A percentile compares a stretch with the other conserved stretches of the same genome.
phyloP scores from a whole-genome alignment of 1,140 invertebrate genomes.

The Cotesia chilonis region DNA sequence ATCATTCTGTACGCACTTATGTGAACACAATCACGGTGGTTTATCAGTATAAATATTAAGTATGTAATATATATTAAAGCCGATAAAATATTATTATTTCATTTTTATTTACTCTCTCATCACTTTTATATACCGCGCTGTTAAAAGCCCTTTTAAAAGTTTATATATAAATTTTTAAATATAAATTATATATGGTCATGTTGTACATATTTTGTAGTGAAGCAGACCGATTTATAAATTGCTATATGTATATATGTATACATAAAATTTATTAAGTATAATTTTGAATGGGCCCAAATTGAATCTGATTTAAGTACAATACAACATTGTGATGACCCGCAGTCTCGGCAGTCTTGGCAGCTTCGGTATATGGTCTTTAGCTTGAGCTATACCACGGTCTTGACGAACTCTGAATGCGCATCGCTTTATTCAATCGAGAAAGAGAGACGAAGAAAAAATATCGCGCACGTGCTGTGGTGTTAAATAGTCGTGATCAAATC shows the following conservation, averaged over 20 bases:
- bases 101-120: too few species aligned
- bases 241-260: conserved; percentile 38
- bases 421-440: conserved; percentile 17
- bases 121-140: too few species aligned
- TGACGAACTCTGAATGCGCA: conserved; percentile 18
- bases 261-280: conserved; percentile 67
- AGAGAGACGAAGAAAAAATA: not conserved
- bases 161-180: too few species aligned
- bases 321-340: conserved; percentile 54
- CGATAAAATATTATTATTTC: too few species aligned
- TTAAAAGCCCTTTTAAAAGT: too few species aligned
- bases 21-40: too few species aligned
- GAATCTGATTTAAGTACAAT: conserved; percentile 68
- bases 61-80: too few species aligned
- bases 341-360: conserved; percentile 28
- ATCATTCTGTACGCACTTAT: too few species aligned
- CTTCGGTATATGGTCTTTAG: conserved; percentile 48
- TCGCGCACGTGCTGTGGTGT: conserved; percentile 45
- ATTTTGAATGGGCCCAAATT: conserved; percentile 67
- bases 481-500: conserved; percentile 55
- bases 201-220: not conserved
- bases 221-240: conserved; percentile 64
- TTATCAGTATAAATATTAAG: too few species aligned
- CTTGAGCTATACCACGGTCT: conserved; percentile 51
- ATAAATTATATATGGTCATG: not conserved